phyloP scores from a whole-genome alignment of 2,113 vertebrate genomes.

The Columbina picui region DNA sequence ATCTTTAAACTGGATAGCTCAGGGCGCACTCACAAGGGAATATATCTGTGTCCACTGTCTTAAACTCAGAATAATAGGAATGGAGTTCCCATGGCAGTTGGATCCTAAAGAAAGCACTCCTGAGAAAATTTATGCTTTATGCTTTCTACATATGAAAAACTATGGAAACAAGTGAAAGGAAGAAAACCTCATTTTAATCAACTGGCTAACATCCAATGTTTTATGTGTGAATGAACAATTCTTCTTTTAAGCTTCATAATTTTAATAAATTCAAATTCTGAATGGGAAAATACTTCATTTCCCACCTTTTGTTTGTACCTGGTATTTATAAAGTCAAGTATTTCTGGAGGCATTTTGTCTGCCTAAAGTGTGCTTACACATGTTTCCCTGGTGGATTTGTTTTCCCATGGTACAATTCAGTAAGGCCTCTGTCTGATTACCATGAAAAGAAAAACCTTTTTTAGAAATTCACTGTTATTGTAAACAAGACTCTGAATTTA shows the following conservation, averaged over 20 bases:
- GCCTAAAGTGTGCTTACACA: too few species aligned
- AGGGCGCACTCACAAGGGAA: background rate
- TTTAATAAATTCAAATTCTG: background rate
- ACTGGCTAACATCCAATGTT: background rate
- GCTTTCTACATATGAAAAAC: background rate
- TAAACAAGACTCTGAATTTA: background rate
- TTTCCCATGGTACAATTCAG: background rate
- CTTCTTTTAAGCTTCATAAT: background rate
- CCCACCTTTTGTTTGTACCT: background rate
- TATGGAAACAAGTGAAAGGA: background rate
- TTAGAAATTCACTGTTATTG: background rate
- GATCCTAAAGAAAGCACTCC: too few species aligned
- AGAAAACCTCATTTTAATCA: background rate
- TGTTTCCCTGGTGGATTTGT: background rate
- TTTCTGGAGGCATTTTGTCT: background rate
- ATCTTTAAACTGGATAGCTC: conserved; percentile 32
- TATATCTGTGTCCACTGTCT: background rate
- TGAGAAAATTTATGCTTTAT: too few species aligned
- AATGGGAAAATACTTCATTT: background rate
- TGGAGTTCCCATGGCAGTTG: too few species aligned
- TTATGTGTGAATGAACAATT: background rate
- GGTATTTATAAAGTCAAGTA: background rate
- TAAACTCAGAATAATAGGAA: background rate
- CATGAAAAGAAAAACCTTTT: background rate
- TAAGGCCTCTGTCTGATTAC: background rate